Evolutionary conservation across 37 sponge, comb jelly and placozoan genomes (phyloP), one percentile per base, ranked within the genome.

Genomic region (Amphimedon queenslandica): DNA sequence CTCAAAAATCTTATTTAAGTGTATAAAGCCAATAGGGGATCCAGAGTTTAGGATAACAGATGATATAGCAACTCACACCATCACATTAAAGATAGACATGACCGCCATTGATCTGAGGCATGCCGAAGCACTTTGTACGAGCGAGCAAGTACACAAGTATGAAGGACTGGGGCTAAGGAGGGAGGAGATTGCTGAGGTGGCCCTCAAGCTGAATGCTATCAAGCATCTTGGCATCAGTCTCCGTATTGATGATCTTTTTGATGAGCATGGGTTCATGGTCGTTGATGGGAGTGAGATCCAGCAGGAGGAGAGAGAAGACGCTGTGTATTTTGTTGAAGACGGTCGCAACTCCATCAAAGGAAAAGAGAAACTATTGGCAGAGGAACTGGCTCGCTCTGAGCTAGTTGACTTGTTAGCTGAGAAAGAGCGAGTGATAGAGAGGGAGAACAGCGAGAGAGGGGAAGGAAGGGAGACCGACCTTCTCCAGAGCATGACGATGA

Each of bases 41-140:
- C 87, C 87, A n/a, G 87, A 86, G 42, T 76, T 80, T 42, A 40
- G 47, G 13, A 63, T 76, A 28, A 76, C 67, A 58, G 87, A 81
- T 32, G 81, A 86, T 47, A 86, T 79, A 81, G 87, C 77, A n/a
- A 86, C 81, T 0, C 87, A 86, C 57, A 86, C 87, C 42, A 80
- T 80, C 42, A 80, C 81, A 23, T 56, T 86, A 0, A 75, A 69
- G 23, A n/a, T 86, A 23, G 87, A 86, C 55, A 80, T 86, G 87
- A 80, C 81, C 2, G 38, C 69, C 43, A 25, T 86, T 53, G 87
- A 86, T 55, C 66, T 86, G 33, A 36, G 23, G 28, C 36, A 51
- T 10, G 56, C 81, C 3, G 56, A 66, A 43, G 58, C 81, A 8
- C 10, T 60, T 29, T 77, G 69, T 30, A 77, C 39, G 10, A 55